Percentiles rank a stretch among this genome's conserved stretches.
Conservation (phyloP, 2,113 vertebrate species). For the Lichenostomus cassidix region DNA sequence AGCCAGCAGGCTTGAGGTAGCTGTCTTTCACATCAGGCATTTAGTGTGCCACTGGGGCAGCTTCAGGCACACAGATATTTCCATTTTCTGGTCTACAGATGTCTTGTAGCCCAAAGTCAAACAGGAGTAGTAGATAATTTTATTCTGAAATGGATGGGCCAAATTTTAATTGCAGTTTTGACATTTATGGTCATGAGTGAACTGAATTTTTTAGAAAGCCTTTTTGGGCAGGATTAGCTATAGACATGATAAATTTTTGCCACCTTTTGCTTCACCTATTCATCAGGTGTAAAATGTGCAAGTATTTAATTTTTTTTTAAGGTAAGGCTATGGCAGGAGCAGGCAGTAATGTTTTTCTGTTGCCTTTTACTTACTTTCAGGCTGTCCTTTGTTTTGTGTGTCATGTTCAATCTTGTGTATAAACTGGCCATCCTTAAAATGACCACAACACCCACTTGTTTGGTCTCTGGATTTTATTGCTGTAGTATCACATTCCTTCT, state of each 20-base stretch:
- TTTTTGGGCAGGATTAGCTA: not conserved
- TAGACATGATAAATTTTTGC: not conserved
- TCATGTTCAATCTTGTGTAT: not conserved
- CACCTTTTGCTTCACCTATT: not conserved
- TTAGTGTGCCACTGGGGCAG: fast-evolving
- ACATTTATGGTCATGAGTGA: fast-evolving
- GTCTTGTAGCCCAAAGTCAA: not conserved
- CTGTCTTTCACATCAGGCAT: fast-evolving
- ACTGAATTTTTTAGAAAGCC: not conserved
- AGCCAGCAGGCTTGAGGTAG: not conserved
- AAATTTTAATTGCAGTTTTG: not conserved
- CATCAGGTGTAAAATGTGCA: not conserved
- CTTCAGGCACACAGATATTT: not conserved
- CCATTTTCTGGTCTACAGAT: not conserved
- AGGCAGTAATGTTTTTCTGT: not conserved
- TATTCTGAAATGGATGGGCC: not conserved
- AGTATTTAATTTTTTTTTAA: not conserved
- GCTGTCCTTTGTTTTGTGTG: not conserved
- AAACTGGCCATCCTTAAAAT: not conserved
- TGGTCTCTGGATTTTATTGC: not conserved
- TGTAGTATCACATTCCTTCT: not conserved
- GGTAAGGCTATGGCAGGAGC: not conserved
- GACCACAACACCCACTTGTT: not conserved
- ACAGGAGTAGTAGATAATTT: not conserved
- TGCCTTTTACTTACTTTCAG: not conserved